Evolutionary conservation across 2,113 vertebrate genomes (phyloP), one percentile per base, ranked within the genome.

Genomic region (Rhinichthys klamathensis): DNA sequence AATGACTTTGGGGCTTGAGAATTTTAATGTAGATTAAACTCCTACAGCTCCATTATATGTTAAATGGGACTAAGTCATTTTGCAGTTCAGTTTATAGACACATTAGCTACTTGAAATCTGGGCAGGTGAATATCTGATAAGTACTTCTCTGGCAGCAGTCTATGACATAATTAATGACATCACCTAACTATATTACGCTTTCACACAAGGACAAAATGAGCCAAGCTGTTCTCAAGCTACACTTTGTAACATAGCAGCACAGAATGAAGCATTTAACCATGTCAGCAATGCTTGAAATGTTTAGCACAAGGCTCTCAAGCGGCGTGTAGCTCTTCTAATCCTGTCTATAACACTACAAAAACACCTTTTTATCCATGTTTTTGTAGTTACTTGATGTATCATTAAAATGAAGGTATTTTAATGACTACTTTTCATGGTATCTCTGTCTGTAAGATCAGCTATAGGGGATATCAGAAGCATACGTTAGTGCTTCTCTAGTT

Each of bases 341-440:
- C 11, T 58, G 23, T 58, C 23, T 44, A 6, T 63, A 78, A 85
- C 73, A 79, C 87, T 85, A 85, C 84, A 74, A 58, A 84, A 51
- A 77, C 30, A 0, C 4, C 10, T 41, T 13, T 74, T 46, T 35
- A 54, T 23, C 13, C 10, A 56, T 35, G 56, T 9, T 41, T 80
- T 79, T 65, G 41, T 83, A 49, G 60, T 63, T 87, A 80, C 63
- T 61, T 27, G 56, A 80, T 81, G 16, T 56, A 78, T 54, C 56
- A 38, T 76, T 78, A 54, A 78, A 58, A 73, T 46, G n/a, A 23
- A 56, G 54, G 58, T 82, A 72, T 79, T 85, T 82, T 51, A 56
- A 80, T 80, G 56, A 58, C 25, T 80, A 81, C 15, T 54, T 54
- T 30, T 75, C 46, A 44, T 79, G 25, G 60, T 38, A 54, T 65